Percentiles rank a stretch among this genome's conserved stretches.
Conservation (phyloP, 2,888 invertebrate species). For the Machimus rusticus region DNA sequence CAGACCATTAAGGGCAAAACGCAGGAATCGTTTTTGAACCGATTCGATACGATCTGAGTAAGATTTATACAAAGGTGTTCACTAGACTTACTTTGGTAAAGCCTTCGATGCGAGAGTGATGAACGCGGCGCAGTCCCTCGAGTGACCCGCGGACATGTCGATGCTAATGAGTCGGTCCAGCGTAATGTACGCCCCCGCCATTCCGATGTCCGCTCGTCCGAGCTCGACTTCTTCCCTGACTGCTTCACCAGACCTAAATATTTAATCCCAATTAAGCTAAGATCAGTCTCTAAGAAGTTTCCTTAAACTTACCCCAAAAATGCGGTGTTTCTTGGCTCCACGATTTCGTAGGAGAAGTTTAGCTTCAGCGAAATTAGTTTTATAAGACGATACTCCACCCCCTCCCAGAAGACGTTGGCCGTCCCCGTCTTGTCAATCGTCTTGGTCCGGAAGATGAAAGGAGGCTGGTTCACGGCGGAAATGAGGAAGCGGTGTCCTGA, state of each 20-base stretch:
- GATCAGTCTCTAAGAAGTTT: background rate
- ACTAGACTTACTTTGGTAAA: constrained; percentile 69
- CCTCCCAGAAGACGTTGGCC: constrained; percentile 66
- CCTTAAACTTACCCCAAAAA: constrained; percentile 64
- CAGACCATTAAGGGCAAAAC: too few relatives aligned
- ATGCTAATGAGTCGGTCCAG: constrained; percentile 62
- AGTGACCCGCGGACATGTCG: constrained; percentile 72
- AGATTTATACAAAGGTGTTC: too few relatives aligned
- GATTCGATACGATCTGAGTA: too few relatives aligned
- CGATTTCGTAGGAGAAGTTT: constrained; percentile 77
- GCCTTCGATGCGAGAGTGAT: constrained; percentile 80
- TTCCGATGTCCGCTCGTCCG: constrained; percentile 71
- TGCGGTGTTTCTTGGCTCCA: constrained; percentile 66
- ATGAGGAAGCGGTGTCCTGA: constrained; percentile 78
- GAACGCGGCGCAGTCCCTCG: constrained; percentile 79
- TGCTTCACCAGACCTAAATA: constrained; percentile 68
- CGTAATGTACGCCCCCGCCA: constrained; percentile 77
- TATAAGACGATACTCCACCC: constrained; percentile 75
- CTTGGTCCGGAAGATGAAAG: constrained; percentile 70
- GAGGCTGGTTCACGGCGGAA: constrained; percentile 75
- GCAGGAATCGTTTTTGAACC: too few relatives aligned
- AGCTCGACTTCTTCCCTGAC: constrained; percentile 67
- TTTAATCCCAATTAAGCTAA: background rate
- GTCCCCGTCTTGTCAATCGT: constrained; percentile 55
- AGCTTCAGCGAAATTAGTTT: constrained; percentile 69